These are phyloP conservation scores for Pyrgilauda ruficollis DNA, from an alignment of 2,113 vertebrate genomes.

Conservation along the genomic window DNA sequence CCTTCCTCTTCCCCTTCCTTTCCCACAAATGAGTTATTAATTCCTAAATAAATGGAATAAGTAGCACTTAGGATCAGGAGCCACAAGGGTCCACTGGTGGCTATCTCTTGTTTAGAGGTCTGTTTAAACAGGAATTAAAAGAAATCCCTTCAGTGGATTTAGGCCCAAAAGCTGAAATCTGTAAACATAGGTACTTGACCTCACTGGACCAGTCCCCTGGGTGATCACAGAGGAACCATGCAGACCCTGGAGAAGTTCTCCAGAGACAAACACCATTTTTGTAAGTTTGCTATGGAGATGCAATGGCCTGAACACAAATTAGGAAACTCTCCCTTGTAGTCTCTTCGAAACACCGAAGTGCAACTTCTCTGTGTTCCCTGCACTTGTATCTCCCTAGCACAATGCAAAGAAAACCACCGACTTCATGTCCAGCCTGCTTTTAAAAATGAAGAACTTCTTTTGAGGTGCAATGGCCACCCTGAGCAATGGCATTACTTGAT, in stretches of 20 bases:
- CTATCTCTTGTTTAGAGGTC: not conserved
- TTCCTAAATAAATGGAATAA: not conserved
- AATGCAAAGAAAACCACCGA: not conserved
- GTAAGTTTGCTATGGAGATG: accelerated
- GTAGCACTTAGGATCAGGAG: not conserved
- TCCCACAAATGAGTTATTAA: not conserved
- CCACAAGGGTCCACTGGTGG: not conserved
- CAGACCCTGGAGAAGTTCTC: not conserved
- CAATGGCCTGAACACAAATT: not conserved
- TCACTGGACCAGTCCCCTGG: accelerated
- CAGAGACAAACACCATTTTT: not conserved
- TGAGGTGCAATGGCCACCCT: accelerated
- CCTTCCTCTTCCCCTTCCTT: not conserved
- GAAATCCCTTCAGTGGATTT: not conserved
- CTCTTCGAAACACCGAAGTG: accelerated
- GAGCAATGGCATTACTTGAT: too few relatives aligned
- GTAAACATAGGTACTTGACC: not conserved
- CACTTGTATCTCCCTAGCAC: accelerated
- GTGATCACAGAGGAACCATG: accelerated
- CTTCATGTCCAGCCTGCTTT: accelerated
- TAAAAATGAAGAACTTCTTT: not conserved
- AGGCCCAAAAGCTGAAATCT: not conserved
- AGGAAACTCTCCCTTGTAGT: not conserved
- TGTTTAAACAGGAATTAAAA: conserved; percentile 30
- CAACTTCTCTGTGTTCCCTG: not conserved